These are phyloP conservation scores for Herpailurus yagouaroundi DNA, from an alignment of 2,113 vertebrate species.

Conservation along the genomic window DNA sequence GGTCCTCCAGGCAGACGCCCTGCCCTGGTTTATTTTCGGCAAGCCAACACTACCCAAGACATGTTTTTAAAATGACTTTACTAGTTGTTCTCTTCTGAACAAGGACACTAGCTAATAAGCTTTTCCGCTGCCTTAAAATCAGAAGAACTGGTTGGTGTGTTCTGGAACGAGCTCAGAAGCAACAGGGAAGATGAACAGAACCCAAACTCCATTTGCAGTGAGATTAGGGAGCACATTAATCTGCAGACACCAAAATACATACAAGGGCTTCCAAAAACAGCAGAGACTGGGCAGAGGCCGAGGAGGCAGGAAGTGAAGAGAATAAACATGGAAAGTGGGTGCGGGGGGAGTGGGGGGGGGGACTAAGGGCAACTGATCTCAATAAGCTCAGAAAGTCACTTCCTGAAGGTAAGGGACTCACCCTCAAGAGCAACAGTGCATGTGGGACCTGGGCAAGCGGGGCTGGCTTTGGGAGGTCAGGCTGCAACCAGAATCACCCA, in stretches of 20 bases:
- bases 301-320: neutral
- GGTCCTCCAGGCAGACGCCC: neutral
- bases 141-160: neutral
- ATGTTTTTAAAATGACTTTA: neutral
- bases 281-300: neutral
- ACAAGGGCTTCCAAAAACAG: neutral
- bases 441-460: neutral
- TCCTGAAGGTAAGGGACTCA: neutral
- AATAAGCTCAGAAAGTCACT: neutral
- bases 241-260: neutral
- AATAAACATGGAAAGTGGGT: neutral
- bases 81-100: neutral
- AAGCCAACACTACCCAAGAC: neutral
- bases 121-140: neutral
- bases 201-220: neutral
- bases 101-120: neutral
- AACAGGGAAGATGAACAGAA: neutral
- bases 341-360: too few species aligned
- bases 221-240: neutral
- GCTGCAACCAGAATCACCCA: neutral
- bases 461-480: neutral
- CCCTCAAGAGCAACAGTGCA: neutral
- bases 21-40: neutral
- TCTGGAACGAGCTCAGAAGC: neutral
- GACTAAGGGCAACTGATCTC: neutral